Evolutionary conservation across 2,888 invertebrate species (phyloP).

Genomic region (Steinernema scapterisci): DNA sequence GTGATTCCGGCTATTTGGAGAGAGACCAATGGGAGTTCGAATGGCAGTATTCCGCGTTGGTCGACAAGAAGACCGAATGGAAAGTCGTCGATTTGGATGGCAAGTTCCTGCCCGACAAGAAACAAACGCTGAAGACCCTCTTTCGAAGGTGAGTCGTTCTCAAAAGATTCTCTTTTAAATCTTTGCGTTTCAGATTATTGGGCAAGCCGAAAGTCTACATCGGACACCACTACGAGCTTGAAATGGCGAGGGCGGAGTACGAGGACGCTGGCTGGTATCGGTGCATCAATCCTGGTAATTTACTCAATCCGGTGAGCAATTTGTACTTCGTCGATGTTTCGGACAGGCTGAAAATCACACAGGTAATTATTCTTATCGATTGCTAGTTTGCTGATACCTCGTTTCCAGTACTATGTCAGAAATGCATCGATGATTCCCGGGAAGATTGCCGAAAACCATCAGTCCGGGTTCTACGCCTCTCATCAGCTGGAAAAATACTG

Average conservation of each 20-base stretch:
- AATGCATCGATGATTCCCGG: neutral
- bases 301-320: neutral
- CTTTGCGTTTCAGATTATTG: neutral
- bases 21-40: neutral
- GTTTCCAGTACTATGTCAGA: neutral
- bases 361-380: neutral
- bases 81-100: neutral
- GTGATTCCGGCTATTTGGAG: neutral
- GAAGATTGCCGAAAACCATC: neutral
- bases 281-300: neutral
- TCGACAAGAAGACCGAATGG: neutral
- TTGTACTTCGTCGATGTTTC: slow-evolving; percentile 20
- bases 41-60: neutral
- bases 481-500: neutral
- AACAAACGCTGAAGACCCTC: neutral
- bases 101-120: neutral
- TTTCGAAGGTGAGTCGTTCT: neutral
- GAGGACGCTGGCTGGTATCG: neutral
- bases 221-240: neutral
- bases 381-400: neutral
- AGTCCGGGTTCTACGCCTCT: too few relatives aligned
- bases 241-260: neutral
- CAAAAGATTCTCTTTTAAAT: neutral
- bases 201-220: neutral
- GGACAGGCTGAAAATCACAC: neutral